These are phyloP conservation scores for Sylvilagus floridanus DNA, from an alignment of 2,797 vertebrate genomes.

Conservation along the genomic window DNA sequence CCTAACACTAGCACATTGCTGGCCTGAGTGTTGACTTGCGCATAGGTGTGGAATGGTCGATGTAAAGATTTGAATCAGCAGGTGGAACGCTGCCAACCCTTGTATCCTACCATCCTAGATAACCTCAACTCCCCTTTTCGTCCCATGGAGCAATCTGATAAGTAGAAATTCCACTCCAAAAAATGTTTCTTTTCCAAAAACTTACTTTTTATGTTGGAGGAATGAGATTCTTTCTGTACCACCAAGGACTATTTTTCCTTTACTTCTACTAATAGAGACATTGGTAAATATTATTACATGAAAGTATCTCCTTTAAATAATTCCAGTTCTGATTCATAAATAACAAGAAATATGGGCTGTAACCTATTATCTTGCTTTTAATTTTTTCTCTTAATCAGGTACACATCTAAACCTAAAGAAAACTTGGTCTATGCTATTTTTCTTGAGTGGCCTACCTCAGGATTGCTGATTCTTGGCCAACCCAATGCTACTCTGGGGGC, in stretches of 20 bases:
- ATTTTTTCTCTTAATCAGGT: slow-evolving; percentile 89
- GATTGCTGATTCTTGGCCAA: slow-evolving; percentile 89
- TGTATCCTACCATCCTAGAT: no score
- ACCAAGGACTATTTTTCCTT: background rate
- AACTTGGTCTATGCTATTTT: slow-evolving; percentile 92
- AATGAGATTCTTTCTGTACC: background rate
- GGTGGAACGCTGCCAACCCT: background rate
- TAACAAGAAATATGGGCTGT: background rate
- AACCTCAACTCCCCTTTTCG: background rate
- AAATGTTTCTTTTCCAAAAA: background rate
- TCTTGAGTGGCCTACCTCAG: slow-evolving; percentile 92
- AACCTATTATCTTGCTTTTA: background rate
- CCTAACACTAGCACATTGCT: background rate
- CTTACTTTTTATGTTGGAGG: background rate
- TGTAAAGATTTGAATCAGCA: background rate
- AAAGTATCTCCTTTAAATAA: slow-evolving; percentile 40
- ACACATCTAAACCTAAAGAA: slow-evolving; percentile 90
- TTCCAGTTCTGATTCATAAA: background rate
- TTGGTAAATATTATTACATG: slow-evolving; percentile 8
- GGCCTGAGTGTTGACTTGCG: background rate
- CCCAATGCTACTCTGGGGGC: slow-evolving; percentile 86
- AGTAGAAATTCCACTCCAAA: background rate
- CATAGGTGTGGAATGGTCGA: background rate
- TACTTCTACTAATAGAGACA: background rate
- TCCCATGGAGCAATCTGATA: background rate